Conservation (phyloP, 2,888 invertebrate genomes). For the Callyntrura sp. region DNA sequence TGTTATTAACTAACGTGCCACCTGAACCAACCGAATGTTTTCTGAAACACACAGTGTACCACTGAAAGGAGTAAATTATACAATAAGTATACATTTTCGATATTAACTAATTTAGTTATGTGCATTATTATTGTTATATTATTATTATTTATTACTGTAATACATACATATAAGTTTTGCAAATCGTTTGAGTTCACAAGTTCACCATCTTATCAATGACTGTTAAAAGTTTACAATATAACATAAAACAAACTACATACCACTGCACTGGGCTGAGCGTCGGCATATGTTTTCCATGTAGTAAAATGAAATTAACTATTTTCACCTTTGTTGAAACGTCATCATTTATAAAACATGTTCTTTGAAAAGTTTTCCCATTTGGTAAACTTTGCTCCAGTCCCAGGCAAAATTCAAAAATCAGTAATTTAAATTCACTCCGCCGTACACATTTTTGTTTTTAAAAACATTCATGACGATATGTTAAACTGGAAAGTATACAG, state of each 20-base stretch:
- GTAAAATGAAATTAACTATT: too few species aligned
- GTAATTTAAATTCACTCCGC: background rate
- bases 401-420: too few species aligned
- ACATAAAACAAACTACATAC: background rate
- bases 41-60: background rate
- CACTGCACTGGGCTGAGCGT: too few species aligned
- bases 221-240: constrained; percentile 12
- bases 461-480: background rate
- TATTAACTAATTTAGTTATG: background rate
- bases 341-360: background rate
- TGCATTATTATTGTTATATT: too few species aligned
- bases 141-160: constrained; percentile 1
- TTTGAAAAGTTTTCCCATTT: background rate
- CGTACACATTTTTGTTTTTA: background rate
- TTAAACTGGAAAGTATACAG: background rate
- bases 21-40: constrained; percentile 21
- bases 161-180: background rate
- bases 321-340: background rate
- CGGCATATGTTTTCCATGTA: too few species aligned
- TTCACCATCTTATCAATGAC: constrained; percentile 58
- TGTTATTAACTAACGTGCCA: constrained; percentile 1
- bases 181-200: too few species aligned
- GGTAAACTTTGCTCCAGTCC: background rate
- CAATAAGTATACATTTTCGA: background rate
- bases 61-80: constrained; percentile 1